phyloP scores from a whole-genome alignment of 1,140 invertebrate species.

The Lepidurus arcticus region DNA sequence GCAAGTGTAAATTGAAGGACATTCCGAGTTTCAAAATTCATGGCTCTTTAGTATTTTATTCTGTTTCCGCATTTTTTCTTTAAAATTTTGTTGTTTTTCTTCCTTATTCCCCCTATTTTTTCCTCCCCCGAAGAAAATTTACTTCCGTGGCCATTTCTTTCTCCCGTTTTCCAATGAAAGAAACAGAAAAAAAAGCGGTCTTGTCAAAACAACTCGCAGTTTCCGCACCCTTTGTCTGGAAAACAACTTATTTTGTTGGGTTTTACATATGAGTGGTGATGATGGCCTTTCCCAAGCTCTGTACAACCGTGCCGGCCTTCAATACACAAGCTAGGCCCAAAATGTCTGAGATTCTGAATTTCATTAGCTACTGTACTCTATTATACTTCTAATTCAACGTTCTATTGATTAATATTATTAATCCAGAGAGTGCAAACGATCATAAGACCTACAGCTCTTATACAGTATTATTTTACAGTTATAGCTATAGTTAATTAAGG shows the following conservation, averaged over 20 bases:
- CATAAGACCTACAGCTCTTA: too few species aligned
- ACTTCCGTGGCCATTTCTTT: neutral
- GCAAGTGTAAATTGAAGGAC: slow-evolving; percentile 14
- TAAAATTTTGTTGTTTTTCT: neutral
- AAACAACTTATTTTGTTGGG: slow-evolving; percentile 7
- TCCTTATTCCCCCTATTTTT: neutral
- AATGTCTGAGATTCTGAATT: too few species aligned
- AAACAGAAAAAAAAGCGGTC: neutral
- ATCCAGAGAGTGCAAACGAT: too few species aligned
- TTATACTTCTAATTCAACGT: too few species aligned
- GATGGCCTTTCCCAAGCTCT: slow-evolving; percentile 13
- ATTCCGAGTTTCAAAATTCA: slow-evolving; percentile 7
- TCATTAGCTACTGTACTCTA: too few species aligned
- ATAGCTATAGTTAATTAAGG: too few species aligned
- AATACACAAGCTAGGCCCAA: slow-evolving; percentile 12
- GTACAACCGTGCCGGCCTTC: slow-evolving; percentile 12
- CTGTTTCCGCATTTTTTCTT: neutral
- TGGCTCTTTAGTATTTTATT: neutral
- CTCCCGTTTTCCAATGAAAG: neutral
- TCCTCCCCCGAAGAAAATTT: neutral
- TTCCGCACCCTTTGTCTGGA: neutral
- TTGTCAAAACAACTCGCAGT: neutral
- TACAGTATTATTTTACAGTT: too few species aligned
- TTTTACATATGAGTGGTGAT: slow-evolving; percentile 11
- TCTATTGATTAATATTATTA: too few species aligned